These are phyloP conservation scores for Syngnathus rostellatus DNA, from an alignment of 2,797 vertebrate genomes.

Conservation along the genomic window DNA sequence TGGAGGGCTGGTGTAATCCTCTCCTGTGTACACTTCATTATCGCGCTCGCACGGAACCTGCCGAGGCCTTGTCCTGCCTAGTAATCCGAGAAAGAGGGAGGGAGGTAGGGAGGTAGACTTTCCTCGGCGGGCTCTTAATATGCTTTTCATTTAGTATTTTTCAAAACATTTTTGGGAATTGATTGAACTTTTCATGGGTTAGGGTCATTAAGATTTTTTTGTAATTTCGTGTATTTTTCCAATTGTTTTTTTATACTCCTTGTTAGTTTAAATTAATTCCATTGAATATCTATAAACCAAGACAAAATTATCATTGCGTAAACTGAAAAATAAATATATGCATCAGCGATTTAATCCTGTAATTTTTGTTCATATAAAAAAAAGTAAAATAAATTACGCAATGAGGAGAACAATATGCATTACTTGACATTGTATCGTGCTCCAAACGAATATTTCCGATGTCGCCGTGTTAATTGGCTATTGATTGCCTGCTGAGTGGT, in stretches of 20 bases:
- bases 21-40: slow-evolving; percentile 55
- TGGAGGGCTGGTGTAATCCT: slow-evolving; percentile 53
- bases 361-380: neutral
- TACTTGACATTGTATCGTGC: neutral
- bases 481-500: slow-evolving; percentile 38
- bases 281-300: neutral
- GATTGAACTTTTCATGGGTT: neutral
- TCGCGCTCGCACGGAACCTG: slow-evolving; percentile 44
- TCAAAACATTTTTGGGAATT: no score
- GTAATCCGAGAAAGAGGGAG: slow-evolving; percentile 37
- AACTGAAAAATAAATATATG: neutral
- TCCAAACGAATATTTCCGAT: slow-evolving; percentile 8
- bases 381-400: neutral
- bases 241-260: neutral
- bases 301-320: neutral
- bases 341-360: neutral
- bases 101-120: slow-evolving; percentile 15
- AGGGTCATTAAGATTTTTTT: neutral
- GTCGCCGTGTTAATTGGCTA: slow-evolving; percentile 39
- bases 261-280: neutral
- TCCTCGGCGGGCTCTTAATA: neutral
- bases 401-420: no score
- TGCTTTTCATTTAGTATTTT: no score
- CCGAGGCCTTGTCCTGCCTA: slow-evolving; percentile 34
- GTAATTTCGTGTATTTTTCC: neutral